A percentile compares a stretch with the other conserved stretches of the same genome.
Evolutionary conservation across 1,140 invertebrate species (phyloP).

Genomic region (Dinothrombium tinctorium): DNA sequence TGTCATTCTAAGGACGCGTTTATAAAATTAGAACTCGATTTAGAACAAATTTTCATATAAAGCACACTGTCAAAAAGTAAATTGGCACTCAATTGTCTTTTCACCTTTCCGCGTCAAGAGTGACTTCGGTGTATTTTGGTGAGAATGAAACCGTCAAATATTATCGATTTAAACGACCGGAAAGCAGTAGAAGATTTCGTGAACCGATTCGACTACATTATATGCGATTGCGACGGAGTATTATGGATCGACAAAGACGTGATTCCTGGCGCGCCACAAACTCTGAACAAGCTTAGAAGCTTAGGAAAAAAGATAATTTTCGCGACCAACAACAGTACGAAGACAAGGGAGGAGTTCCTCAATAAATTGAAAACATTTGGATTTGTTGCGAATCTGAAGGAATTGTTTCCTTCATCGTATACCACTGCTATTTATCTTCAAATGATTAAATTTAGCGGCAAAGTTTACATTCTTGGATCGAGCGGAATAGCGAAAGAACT

Average conservation of each 20-base stretch:
- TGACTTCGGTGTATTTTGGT: no score
- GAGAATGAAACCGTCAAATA: no score
- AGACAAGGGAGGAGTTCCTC: constrained; percentile 48
- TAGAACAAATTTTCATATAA: no score
- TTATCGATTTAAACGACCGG: no score
- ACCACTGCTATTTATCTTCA: constrained; percentile 26
- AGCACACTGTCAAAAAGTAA: no score
- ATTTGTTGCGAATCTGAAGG: not conserved
- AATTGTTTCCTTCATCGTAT: constrained; percentile 28
- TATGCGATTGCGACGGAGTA: constrained; percentile 59
- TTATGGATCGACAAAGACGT: not conserved
- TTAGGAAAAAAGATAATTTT: constrained; percentile 9
- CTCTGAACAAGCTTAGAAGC: constrained; percentile 2
- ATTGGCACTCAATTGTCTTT: no score
- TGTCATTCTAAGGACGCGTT: no score
- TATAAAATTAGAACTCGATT: no score
- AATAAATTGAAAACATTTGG: constrained; percentile 41
- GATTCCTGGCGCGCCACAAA: not conserved
- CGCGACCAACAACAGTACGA: constrained; percentile 82
- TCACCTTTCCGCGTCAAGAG: no score
- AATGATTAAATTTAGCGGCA: not conserved
- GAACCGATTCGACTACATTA: constrained; percentile 49
- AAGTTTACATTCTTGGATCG: constrained; percentile 4
- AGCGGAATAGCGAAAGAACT: constrained; percentile 21
- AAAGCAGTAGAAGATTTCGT: no score